phyloP scores from a whole-genome alignment of 2,113 vertebrate genomes.

The Nannobrachium achirus region DNA sequence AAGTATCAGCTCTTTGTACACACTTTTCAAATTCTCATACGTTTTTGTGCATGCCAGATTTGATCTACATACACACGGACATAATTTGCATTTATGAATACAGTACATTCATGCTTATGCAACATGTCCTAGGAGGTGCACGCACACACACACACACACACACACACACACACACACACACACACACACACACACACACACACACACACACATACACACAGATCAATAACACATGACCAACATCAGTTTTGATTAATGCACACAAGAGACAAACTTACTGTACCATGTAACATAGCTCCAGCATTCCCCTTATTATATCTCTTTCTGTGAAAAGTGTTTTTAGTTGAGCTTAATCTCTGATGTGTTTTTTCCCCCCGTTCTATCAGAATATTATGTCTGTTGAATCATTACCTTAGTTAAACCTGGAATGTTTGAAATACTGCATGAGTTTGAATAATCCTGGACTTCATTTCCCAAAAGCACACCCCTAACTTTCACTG shows the following conservation, averaged over 20 bases:
- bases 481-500: constrained; percentile 14
- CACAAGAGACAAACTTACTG: constrained; percentile 12
- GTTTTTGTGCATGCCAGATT: too few species aligned
- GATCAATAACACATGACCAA: background rate
- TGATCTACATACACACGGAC: too few species aligned
- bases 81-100: too few species aligned
- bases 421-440: constrained; percentile 68
- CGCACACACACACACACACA: constrained; percentile 16
- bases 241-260: background rate
- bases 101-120: too few species aligned
- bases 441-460: constrained; percentile 66
- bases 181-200: constrained; percentile 10
- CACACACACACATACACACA: constrained; percentile 16
- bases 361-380: constrained; percentile 49
- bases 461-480: constrained; percentile 44
- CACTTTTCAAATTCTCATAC: too few species aligned
- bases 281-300: constrained; percentile 34
- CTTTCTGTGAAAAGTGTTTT: constrained; percentile 47
- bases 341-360: constrained; percentile 36
- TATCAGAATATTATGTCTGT: constrained; percentile 33
- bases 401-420: constrained; percentile 52
- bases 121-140: background rate
- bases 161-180: constrained; percentile 4
- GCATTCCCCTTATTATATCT: constrained; percentile 26
- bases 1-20: too few species aligned